Conservation (phyloP, 2,888 invertebrate genomes). For the Choristoneura rosaceana region DNA sequence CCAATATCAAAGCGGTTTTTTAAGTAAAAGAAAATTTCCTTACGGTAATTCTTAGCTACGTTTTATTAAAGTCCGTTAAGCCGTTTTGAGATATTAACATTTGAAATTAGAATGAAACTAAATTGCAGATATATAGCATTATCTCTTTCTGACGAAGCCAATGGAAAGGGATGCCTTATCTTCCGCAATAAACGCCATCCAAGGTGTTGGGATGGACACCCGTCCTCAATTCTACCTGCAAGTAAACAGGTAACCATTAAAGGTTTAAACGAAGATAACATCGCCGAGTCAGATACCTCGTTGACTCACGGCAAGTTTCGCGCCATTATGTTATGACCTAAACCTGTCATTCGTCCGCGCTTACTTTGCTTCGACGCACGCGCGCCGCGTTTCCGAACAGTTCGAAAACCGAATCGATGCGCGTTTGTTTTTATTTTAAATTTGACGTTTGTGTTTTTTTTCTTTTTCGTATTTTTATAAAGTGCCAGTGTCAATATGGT, state of each 20-base stretch:
- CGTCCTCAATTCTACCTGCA: background rate
- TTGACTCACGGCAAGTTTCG: conserved; percentile 53
- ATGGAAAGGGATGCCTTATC: background rate
- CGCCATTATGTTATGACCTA: conserved; percentile 62
- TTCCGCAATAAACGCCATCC: background rate
- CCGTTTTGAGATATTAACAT: too few species aligned
- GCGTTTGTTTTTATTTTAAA: conserved; percentile 11
- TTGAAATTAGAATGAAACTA: too few species aligned
- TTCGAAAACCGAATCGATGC: conserved; percentile 41
- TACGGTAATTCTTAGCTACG: too few species aligned
- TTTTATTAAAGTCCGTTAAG: too few species aligned
- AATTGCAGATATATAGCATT: too few species aligned
- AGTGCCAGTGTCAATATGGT: conserved; percentile 62
- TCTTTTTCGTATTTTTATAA: conserved; percentile 48
- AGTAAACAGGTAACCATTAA: conserved; percentile 4
- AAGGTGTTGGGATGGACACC: background rate
- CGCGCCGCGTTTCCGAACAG: conserved; percentile 34
- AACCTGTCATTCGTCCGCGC: conserved; percentile 74
- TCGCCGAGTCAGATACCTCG: conserved; percentile 52
- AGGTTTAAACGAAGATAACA: conserved; percentile 26
- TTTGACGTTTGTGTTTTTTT: conserved; percentile 7
- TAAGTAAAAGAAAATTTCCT: too few species aligned
- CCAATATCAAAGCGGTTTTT: too few species aligned
- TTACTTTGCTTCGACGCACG: conserved; percentile 71
- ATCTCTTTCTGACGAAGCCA: background rate